Percentiles rank a stretch among this genome's conserved stretches.
phyloP scores from a whole-genome alignment of 2,113 vertebrate genomes.

The Dermatemys mawii region DNA sequence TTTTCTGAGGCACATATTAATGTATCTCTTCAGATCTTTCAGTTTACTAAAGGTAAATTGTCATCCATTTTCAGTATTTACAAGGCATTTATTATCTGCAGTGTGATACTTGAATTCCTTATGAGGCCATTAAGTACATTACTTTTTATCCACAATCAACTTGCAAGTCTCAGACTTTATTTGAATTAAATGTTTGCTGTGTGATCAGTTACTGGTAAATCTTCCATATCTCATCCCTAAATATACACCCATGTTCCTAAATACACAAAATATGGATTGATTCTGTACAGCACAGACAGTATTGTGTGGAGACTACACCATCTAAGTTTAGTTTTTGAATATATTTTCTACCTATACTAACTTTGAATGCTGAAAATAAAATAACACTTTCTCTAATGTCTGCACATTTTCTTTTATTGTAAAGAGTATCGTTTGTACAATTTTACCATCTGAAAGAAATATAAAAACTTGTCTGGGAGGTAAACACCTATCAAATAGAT shows the following conservation, averaged over 20 bases:
- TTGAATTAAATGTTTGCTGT: not conserved
- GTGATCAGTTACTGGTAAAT: rapidly evolving
- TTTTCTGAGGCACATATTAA: not conserved
- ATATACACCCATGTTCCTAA: rapidly evolving
- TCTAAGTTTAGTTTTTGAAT: not conserved
- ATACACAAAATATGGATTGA: not conserved
- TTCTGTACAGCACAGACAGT: not conserved
- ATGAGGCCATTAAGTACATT: not conserved
- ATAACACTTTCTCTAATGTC: not conserved
- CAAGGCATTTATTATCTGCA: not conserved
- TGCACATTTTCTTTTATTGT: not conserved
- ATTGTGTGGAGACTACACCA: not conserved
- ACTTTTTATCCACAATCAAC: rapidly evolving
- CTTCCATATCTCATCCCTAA: rapidly evolving
- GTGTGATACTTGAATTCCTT: not conserved
- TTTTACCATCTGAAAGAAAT: not conserved
- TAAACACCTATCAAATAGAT: not conserved
- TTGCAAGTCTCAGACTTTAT: not conserved
- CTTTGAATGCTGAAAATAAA: not conserved
- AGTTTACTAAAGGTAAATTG: not conserved
- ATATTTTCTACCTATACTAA: not conserved
- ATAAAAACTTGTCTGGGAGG: not conserved
- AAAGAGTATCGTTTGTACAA: not conserved
- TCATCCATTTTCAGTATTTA: not conserved
- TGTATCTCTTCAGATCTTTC: not conserved